Base-by-base conservation (phyloP, 2,888 invertebrate genomes). In the Drosophila prostipennis region DNA sequence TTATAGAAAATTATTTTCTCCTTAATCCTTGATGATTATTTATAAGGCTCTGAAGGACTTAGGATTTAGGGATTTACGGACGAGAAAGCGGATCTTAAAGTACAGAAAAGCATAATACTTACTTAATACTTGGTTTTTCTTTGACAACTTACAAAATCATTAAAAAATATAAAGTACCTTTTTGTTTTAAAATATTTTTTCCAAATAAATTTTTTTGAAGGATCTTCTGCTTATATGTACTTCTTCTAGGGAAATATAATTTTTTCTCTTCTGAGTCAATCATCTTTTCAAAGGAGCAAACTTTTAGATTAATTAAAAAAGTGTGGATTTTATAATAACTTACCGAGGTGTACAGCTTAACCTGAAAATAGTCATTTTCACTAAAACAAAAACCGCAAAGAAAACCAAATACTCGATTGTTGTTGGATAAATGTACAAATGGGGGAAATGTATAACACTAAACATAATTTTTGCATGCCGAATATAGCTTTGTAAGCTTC, bases 401-500 rank as follows among this genome's bases (percentile, higher is more conserved):
- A 29, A 59, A 58, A 39, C 23, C 2, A n/a, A 7, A 23, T 14
- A 29, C 7, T 23, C 16, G 6, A 42, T 34, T 14, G 4, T 19
- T 3, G 4, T 19, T 43, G 10, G 1, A 23, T n/a, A 11, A 2
- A 6, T 6, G 14, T 29, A 1, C 6, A 10, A 16, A 16, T 2
- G 3, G 19, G 19, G 19, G 19, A 8, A 29, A 14, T 8, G 14
- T 39, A 11, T 2, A 11, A 46, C 23, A 11, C 6, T 11, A 16
- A 6, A 1, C 37, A 34, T 56, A 32, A 43, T 48, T 40, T 42
- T 11, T 26, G 46, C 59, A 75, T 70, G 77, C 64, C 32, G 45
- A 74, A 16, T 14, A 37, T 57, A 48, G 80, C 78, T 82, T 82
- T 57, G 57, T 23, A 80, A 82, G 80, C 82, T 57, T 61, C 52